Evolutionary conservation across 2,113 vertebrate species (phyloP), one percentile per base, ranked within the genome.

Genomic region (Pelodiscus sinensis): DNA sequence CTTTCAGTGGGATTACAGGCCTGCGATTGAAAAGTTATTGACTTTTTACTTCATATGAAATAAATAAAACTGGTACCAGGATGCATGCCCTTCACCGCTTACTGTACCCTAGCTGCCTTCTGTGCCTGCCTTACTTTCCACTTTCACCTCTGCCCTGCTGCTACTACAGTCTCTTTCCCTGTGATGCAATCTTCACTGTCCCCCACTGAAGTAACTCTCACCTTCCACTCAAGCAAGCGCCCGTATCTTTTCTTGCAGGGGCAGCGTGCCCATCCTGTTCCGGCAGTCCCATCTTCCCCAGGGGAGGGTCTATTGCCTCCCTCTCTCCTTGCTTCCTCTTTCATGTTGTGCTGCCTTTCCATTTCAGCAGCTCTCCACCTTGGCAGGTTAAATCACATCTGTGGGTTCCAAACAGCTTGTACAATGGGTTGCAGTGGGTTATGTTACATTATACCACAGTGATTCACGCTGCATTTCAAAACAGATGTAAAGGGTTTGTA

Each of bases 401-500:
- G 51, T 35, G 71, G 82, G 18, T 11, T 79, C 12, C 21, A 27
- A 2, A n/a, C 31, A 85, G 12, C 79, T 88, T 85, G 91, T 86
- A 71, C 21, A 24, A 22, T 9, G 0, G 38, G 8, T 9, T 84
- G 68, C 35, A 16, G 55, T 71, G 81, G 9, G 27, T 18, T 29
- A 8, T 56, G 83, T 65, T 75, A 0, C 0, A 1, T 81, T 56
- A 71, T 0, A 0, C 10, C n/a, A 5, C 54, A 4, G 52, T 57
- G 22, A 58, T 85, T 52, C 57, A 0, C 2, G 57, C 13, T 56
- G 29, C 4, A 0, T 92, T 97, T 96, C 91, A 92, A 95, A 96
- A 94, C 68, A 96, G 85, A 90, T 91, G 86, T 94, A 94, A 96
- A 90, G 77, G 92, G 92, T 94, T 91, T 82, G 90, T 95, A 80